These are phyloP conservation scores for Vidua chalybeata DNA, from an alignment of 2,113 vertebrate species.

Conservation along the genomic window DNA sequence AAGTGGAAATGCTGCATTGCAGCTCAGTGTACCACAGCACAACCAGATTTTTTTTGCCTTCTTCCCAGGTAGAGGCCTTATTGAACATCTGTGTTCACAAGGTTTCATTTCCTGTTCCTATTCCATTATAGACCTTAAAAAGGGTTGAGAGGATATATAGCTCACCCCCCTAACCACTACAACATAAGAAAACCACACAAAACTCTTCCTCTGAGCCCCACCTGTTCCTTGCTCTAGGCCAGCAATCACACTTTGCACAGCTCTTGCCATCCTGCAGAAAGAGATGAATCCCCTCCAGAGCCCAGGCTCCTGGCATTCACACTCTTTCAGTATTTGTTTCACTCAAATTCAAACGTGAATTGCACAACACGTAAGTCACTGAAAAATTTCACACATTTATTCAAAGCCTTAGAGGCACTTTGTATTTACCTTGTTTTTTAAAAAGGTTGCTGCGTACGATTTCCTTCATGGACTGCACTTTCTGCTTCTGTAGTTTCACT, in stretches of 20 bases:
- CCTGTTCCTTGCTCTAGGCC: background rate
- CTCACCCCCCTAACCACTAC: background rate
- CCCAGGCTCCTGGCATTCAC: background rate
- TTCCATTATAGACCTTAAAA: background rate
- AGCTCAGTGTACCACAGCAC: background rate
- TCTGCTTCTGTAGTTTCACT: conserved; percentile 91
- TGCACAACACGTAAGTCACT: background rate
- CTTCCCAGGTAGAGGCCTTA: background rate
- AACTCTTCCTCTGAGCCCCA: background rate
- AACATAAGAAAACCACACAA: background rate
- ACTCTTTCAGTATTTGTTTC: background rate
- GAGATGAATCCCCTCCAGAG: background rate
- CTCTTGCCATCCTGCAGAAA: background rate
- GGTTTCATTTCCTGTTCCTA: background rate
- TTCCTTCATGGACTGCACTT: conserved; percentile 94
- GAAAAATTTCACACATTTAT: background rate
- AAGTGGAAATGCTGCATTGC: background rate
- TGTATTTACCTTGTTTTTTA: conserved; percentile 85
- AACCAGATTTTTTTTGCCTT: background rate
- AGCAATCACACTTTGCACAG: background rate
- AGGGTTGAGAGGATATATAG: background rate
- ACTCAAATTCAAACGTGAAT: background rate
- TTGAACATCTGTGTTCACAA: background rate
- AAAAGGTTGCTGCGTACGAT: conserved; percentile 93
- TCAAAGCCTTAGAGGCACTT: background rate